These are phyloP conservation scores for Neocrepidodera transversa DNA, from an alignment of 2,888 invertebrate genomes.

Conservation along the genomic window DNA sequence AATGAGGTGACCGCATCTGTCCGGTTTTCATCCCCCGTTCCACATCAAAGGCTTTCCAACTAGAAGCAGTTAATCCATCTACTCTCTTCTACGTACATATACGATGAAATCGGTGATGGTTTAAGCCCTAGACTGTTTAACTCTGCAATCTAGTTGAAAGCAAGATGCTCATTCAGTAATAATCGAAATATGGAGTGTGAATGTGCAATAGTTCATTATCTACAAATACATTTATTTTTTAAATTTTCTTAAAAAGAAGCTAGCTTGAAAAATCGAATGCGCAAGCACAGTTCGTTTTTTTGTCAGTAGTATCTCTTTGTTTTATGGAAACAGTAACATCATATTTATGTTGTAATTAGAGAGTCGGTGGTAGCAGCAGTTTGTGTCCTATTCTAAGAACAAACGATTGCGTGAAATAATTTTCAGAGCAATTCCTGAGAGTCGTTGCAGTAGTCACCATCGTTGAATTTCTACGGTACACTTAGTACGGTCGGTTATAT, in stretches of 20 bases:
- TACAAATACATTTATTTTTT: too few relatives aligned
- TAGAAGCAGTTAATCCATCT: constrained; percentile 23
- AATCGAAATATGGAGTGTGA: too few relatives aligned
- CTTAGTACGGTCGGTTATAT: constrained; percentile 20
- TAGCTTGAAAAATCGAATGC: too few relatives aligned
- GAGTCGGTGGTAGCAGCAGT: constrained; percentile 40
- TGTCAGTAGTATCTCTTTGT: constrained; percentile 21
- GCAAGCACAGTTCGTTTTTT: too few relatives aligned
- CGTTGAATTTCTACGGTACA: constrained; percentile 36
- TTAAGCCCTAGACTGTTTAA: constrained; percentile 28
- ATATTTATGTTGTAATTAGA: constrained; percentile 50
- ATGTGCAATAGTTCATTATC: too few relatives aligned
- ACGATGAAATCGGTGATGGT: constrained; percentile 33
- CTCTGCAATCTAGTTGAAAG: constrained; percentile 10
- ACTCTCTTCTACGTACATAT: constrained; percentile 36
- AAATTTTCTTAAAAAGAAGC: too few relatives aligned
- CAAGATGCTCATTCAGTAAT: constrained; percentile 14
- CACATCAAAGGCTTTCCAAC: constrained; percentile 50
- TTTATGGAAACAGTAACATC: constrained; percentile 35
- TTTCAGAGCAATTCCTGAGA: constrained; percentile 54
- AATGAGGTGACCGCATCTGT: constrained; percentile 54
- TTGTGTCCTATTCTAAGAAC: constrained; percentile 42
- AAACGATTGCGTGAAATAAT: constrained; percentile 54
- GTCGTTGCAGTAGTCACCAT: constrained; percentile 52
- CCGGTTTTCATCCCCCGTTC: constrained; percentile 53